Evolutionary conservation across 2,113 vertebrate species (phyloP).

Genomic region (Sprattus sprattus): DNA sequence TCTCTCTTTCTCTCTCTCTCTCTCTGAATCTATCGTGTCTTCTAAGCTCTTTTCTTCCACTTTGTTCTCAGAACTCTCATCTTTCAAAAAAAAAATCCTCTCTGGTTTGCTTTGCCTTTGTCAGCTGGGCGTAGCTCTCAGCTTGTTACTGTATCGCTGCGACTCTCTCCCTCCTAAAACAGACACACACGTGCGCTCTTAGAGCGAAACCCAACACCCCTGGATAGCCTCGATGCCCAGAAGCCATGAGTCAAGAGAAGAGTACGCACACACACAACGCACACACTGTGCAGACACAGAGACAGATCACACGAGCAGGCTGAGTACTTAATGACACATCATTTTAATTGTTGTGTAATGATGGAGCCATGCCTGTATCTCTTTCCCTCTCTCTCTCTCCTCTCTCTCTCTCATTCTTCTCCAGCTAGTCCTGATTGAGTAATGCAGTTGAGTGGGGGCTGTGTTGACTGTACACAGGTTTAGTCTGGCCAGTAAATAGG

Average conservation of each 20-base stretch:
- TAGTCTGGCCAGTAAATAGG: not conserved
- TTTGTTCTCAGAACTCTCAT: not conserved
- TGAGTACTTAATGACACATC: constrained; percentile 19
- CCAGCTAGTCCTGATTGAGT: not conserved
- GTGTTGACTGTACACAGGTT: not conserved
- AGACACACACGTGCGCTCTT: not conserved
- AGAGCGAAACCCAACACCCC: constrained; percentile 34
- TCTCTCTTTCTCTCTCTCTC: constrained; percentile 37
- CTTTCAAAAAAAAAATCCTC: not conserved
- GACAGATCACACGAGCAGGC: not conserved
- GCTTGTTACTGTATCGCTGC: constrained; percentile 12
- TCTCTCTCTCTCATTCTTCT: not conserved
- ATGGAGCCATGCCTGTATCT: not conserved
- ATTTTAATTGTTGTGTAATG: constrained; percentile 30
- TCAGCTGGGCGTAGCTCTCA: constrained; percentile 23
- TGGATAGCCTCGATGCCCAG: not conserved
- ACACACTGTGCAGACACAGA: not conserved
- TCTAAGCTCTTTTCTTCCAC: constrained; percentile 32
- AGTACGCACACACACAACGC: not conserved
- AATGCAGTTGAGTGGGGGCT: not conserved
- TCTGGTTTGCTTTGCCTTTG: not conserved
- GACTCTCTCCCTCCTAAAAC: not conserved
- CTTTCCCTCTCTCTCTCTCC: not conserved
- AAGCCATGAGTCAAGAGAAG: constrained; percentile 27
- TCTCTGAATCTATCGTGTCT: constrained; percentile 16